A percentile compares a stretch with the other conserved stretches of the same genome.
phyloP scores from a whole-genome alignment of 2,797 vertebrate genomes.

The Fistularia tabacaria region DNA sequence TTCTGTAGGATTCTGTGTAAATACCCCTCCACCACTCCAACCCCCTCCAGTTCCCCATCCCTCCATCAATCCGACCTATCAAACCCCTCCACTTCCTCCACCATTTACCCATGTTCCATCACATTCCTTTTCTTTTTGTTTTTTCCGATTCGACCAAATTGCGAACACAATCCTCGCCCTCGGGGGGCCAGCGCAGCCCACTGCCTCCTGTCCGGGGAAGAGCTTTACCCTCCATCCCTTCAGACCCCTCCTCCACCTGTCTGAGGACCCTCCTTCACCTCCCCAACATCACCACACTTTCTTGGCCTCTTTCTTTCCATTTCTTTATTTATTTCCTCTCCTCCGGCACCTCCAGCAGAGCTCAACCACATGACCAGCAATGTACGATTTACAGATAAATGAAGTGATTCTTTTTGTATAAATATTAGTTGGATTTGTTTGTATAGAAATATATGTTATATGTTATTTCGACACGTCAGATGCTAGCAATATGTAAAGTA shows the following conservation, averaged over 20 bases:
- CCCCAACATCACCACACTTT: slow-evolving; percentile 21
- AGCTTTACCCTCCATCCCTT: no score
- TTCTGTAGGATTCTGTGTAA: slow-evolving; percentile 81
- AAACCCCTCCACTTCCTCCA: neutral
- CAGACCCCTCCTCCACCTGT: no score
- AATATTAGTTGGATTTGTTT: slow-evolving; percentile 82
- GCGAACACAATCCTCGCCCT: slow-evolving; percentile 69
- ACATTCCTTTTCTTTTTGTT: slow-evolving; percentile 4
- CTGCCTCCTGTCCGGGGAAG: no score
- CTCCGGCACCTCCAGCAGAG: slow-evolving; percentile 52
- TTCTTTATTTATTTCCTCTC: neutral
- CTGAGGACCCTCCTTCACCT: no score
- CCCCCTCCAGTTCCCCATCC: no score
- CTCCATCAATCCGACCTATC: slow-evolving; percentile 22
- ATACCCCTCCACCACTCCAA: slow-evolving; percentile 50
- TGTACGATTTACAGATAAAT: slow-evolving; percentile 62
- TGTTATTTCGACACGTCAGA: slow-evolving; percentile 86
- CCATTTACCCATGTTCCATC: slow-evolving; percentile 19
- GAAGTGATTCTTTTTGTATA: slow-evolving; percentile 69
- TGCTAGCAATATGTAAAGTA: slow-evolving; percentile 95
- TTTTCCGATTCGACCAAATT: slow-evolving; percentile 53
- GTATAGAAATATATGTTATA: slow-evolving; percentile 84
- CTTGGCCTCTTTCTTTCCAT: slow-evolving; percentile 54
- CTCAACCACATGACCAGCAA: slow-evolving; percentile 68
- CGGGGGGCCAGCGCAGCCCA: slow-evolving; percentile 20